Conservation (phyloP, 1,140 invertebrate genomes). For the Coelopa frigida region DNA sequence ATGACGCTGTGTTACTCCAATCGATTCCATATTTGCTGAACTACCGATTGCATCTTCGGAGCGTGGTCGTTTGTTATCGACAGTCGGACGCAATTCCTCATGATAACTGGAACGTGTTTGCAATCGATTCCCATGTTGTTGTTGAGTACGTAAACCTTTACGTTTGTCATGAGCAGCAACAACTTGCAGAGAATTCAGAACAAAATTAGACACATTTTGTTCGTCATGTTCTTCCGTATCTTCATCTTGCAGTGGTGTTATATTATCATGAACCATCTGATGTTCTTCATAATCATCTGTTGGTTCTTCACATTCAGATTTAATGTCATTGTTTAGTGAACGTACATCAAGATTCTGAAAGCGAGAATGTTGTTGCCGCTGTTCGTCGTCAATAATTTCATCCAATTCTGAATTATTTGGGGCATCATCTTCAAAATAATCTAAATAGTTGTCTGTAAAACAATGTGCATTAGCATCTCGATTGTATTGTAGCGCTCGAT, state of each 20-base stretch:
- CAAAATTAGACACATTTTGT: conserved; percentile 15
- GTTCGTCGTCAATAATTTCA: conserved; percentile 34
- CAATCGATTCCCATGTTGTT: conserved; percentile 25
- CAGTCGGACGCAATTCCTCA: conserved; percentile 22
- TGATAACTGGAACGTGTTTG: conserved; percentile 27
- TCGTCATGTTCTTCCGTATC: conserved; percentile 24
- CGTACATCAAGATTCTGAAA: neutral
- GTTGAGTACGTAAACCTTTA: conserved; percentile 13
- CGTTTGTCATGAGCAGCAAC: neutral
- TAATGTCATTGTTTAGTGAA: conserved; percentile 31
- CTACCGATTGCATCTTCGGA: conserved; percentile 18
- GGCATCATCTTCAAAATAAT: conserved; percentile 31
- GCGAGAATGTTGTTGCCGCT: conserved; percentile 5
- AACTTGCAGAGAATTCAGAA: conserved; percentile 6
- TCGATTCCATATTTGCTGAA: no score
- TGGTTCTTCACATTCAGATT: conserved; percentile 38
- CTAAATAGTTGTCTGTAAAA: conserved; percentile 36
- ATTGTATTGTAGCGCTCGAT: no score
- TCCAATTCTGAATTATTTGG: conserved; percentile 33
- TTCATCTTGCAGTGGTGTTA: conserved; percentile 15
- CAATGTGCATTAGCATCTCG: no score
- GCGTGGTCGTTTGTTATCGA: conserved; percentile 18
- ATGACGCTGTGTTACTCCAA: no score
- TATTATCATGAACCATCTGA: conserved; percentile 11
- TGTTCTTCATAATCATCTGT: conserved; percentile 27